Conservation (phyloP, 2,888 invertebrate genomes). For the Coleophora deauratella region DNA sequence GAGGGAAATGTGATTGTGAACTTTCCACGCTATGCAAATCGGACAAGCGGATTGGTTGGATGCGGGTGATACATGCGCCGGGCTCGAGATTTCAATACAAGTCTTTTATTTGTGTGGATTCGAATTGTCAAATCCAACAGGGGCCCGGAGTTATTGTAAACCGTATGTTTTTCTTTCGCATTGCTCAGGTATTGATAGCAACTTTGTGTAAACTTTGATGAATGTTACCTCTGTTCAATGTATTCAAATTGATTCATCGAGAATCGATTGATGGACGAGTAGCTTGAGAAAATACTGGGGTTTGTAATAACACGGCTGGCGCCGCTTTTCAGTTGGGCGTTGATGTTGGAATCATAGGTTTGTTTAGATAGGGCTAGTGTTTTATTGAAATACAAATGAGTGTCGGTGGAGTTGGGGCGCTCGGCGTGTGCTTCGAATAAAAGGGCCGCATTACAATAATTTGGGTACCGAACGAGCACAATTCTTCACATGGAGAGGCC, state of each 20-base stretch:
- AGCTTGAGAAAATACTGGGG: slow-evolving; percentile 41
- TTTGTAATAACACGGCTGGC: slow-evolving; percentile 39
- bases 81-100: slow-evolving; percentile 42
- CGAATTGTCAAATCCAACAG: slow-evolving; percentile 40
- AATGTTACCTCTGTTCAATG: slow-evolving; percentile 40
- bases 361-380: slow-evolving; percentile 70
- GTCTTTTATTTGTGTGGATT: slow-evolving; percentile 42
- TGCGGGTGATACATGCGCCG: slow-evolving; percentile 31
- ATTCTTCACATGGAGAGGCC: slow-evolving; percentile 73
- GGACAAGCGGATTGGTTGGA: slow-evolving; percentile 51
- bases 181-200: slow-evolving; percentile 34
- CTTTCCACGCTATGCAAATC: slow-evolving; percentile 70
- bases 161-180: slow-evolving; percentile 38
- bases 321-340: slow-evolving; percentile 25
- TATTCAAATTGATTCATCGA: slow-evolving; percentile 62
- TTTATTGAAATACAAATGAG: slow-evolving; percentile 74
- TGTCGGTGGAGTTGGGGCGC: slow-evolving; percentile 43
- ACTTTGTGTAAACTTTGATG: slow-evolving; percentile 49
- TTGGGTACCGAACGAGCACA: slow-evolving; percentile 64
- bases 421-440: slow-evolving; percentile 67
- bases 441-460: slow-evolving; percentile 72
- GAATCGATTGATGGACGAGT: slow-evolving; percentile 42
- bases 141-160: slow-evolving; percentile 33
- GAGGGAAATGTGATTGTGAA: slow-evolving; percentile 72
- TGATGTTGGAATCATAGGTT: slow-evolving; percentile 45